Base-by-base conservation (phyloP, 2,113 vertebrate genomes). In the Periophthalmus modestus region DNA sequence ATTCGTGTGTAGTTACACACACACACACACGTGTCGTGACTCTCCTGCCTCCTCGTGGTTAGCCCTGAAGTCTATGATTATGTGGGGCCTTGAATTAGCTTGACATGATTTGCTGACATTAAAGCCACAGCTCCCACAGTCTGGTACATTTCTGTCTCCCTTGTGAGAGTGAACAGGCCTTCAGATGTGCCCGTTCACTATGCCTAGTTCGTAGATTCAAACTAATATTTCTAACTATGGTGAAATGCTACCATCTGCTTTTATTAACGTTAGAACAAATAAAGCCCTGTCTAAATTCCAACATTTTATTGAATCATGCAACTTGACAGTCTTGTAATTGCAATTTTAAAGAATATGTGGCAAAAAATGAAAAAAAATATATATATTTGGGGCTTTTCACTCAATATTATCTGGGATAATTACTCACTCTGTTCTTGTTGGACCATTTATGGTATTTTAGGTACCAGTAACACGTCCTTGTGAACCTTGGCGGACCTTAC, bases 101-200 rank as follows among this genome's bases (percentile, higher is more conserved):
- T 77, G 83, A 90, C 89, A 83, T 85, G 85, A 88, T 87, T 66
- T 87, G 73, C 88, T 85, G 87, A 91, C 89, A 72, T 87, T 79
- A 88, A 89, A 89, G 83, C 82, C 78, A 79, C 75, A 82, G 85
- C 73, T 82, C 83, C 86, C 88, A 82, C 89, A 86, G 88, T 90
- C 89, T 82, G 80, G 83, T 81, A 77, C 89, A 88, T 91, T 91
- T 89, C 80, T 79, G 87, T 87, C 71, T 12, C 47, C 52, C 58
- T 46, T 75, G 59, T 73, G 69, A 23, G 28, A 28, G 28, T 28
- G 28, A 28, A 3, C 28, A 28, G 28, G 57, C 68, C 58, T 68
- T 78, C n/a, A 18, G 33, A 65, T 21, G 11, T 12, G 61, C 18
- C 33, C 18, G 3, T 34, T 9, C 28, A 36, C 9, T 59, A 28